Conservation (phyloP, 1,140 invertebrate species). For the Sipha flava region DNA sequence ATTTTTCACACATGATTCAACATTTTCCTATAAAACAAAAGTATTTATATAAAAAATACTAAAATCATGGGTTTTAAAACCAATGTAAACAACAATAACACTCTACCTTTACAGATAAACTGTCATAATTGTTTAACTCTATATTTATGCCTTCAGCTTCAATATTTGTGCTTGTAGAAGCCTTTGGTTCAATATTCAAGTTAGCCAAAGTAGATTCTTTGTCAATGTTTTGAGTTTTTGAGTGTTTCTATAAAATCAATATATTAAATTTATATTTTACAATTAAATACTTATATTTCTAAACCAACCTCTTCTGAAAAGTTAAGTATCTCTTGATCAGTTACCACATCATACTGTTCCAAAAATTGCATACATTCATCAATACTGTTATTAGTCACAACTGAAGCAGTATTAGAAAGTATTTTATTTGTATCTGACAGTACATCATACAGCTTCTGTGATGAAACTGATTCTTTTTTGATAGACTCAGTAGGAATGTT, state of each 20-base stretch:
- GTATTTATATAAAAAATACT: background rate
- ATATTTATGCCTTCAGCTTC: background rate
- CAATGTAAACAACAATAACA: background rate
- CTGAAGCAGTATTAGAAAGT: background rate
- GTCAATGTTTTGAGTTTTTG: background rate
- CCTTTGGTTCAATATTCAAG: background rate
- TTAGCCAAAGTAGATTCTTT: background rate
- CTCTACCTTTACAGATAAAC: background rate
- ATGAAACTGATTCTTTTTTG: background rate
- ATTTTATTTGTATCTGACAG: background rate
- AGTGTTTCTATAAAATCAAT: background rate
- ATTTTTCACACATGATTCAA: background rate
- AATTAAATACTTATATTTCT: background rate
- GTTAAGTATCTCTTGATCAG: conserved; percentile 3
- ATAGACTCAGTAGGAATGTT: background rate
- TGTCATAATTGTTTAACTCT: background rate
- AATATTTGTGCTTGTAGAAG: background rate
- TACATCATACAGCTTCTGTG: background rate
- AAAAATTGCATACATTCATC: background rate
- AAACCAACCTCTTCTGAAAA: background rate
- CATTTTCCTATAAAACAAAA: background rate
- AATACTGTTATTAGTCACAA: background rate
- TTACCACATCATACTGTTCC: conserved; percentile 14
- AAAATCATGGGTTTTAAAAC: background rate
- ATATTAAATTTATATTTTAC: background rate